Evolutionary conservation across 2,113 vertebrate genomes (phyloP).

Genomic region (Formicarius rufipectus): DNA sequence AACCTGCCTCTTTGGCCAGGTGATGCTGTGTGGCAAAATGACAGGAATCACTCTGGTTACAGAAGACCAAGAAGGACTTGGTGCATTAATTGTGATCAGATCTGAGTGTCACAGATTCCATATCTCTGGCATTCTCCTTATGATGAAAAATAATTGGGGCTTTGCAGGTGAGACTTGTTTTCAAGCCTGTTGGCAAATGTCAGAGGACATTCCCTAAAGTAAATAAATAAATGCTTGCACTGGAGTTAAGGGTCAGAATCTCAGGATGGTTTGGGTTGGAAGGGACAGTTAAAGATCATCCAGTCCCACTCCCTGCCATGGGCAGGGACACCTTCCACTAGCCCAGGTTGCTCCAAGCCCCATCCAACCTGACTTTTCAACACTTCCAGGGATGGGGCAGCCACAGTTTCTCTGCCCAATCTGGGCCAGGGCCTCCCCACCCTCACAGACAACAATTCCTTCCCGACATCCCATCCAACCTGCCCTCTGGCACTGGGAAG

Average conservation of each 20-base stretch:
- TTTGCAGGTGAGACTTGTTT: neutral
- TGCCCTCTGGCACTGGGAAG: neutral
- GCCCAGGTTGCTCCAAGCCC: neutral
- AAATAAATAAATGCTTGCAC: neutral
- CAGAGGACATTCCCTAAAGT: neutral
- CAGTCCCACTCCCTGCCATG: neutral
- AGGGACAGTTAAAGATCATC: neutral
- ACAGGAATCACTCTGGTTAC: neutral
- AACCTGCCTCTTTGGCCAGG: neutral
- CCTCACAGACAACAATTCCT: neutral
- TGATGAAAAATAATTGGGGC: neutral
- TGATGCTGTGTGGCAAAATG: neutral
- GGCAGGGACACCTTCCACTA: neutral
- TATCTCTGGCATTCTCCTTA: neutral
- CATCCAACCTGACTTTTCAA: accelerated
- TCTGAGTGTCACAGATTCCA: neutral
- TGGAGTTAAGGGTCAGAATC: neutral
- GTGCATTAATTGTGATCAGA: neutral
- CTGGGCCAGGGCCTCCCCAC: accelerated
- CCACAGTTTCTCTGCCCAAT: accelerated
- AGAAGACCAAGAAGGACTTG: neutral
- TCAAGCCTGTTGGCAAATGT: neutral
- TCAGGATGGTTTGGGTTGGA: neutral
- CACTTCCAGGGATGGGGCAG: neutral
- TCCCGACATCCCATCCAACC: neutral